Percentiles rank a stretch among this genome's conserved stretches.
These are phyloP conservation scores for Phenacoccus solenopsis DNA, from an alignment of 1,140 invertebrate species.

Conservation along the genomic window DNA sequence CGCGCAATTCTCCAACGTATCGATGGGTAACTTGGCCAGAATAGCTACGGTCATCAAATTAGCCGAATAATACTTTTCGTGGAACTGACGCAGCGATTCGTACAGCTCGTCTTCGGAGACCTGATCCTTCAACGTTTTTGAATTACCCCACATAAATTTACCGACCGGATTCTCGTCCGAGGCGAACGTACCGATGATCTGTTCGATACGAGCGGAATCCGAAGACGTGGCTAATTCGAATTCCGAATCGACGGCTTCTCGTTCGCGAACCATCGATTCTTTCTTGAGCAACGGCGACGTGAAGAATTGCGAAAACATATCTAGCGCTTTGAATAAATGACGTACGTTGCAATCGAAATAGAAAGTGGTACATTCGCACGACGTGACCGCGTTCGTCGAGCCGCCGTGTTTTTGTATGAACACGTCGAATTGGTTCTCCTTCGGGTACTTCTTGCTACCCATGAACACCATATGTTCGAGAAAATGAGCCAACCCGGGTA, in stretches of 20 bases:
- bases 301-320: constrained; percentile 85
- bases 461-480: constrained; percentile 90
- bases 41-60: constrained; percentile 79
- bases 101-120: constrained; percentile 50
- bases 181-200: constrained; percentile 46
- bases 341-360: constrained; percentile 77
- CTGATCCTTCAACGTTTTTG: constrained; percentile 56
- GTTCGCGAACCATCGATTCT: constrained; percentile 74
- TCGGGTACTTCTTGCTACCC: constrained; percentile 43
- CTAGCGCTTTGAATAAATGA: constrained; percentile 49
- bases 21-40: constrained; percentile 61
- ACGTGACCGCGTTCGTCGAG: constrained; percentile 42
- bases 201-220: constrained; percentile 54
- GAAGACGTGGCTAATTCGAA: constrained; percentile 57
- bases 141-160: constrained; percentile 77
- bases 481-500: constrained; percentile 85
- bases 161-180: constrained; percentile 54
- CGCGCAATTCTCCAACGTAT: constrained; percentile 56
- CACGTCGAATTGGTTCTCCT: constrained; percentile 41
- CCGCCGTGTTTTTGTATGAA: constrained; percentile 39
- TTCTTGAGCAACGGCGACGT: constrained; percentile 72
- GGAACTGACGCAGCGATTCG: constrained; percentile 58
- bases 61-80: constrained; percentile 69
- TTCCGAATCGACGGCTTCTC: constrained; percentile 87
- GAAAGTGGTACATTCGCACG: constrained; percentile 72